Base-by-base conservation (phyloP, 1,140 invertebrate species). In the Octopus sinensis region DNA sequence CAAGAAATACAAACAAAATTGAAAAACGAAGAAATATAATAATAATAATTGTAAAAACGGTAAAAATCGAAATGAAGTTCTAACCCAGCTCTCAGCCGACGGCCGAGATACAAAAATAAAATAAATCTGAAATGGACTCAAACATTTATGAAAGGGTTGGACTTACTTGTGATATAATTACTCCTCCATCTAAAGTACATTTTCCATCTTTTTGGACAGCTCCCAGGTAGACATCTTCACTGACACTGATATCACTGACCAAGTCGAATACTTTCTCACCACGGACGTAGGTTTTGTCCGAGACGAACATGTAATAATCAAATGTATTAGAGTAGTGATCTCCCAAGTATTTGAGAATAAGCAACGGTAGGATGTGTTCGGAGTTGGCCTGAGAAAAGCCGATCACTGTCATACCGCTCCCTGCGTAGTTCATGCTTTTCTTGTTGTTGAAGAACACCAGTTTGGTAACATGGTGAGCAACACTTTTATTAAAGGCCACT, bases 271-370 rank as follows among this genome's bases (percentile, higher is more conserved):
- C 88, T 85, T 92, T 93, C 80, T 94, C 92, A 0, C 93, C 94
- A 89, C 96, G 94, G 23, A 97, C 91, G 88, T 95, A 97, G 7
- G 93, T 94, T 12, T 92, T 93, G 90, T 98, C 96, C 53, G 94
- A 94, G 4, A 95, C 93, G 53, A 98, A 91, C 87, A 96, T 95
- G 90, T 96, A 97, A 90, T 95, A 98, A 90, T 98, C 96, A 91
- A 94, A 98, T 82, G 95, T 94, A 80, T 96, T 94, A 10, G 95
- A 89, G 91, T 95, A 97, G 88, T 96, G 96, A 82, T 97, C 96
- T 23, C 93, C 93, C 6, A 98, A 93, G 87, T 98, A 97, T 88
- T 97, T 96, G 52, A 98, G 91, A 5, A 95, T 93, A 87, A 97
- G 88, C 53, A 91, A 85, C 6, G 90, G 90, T 53, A 90, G 83